Evolutionary conservation across 2,113 vertebrate species (phyloP).

Genomic region (Paratilapia polleni): DNA sequence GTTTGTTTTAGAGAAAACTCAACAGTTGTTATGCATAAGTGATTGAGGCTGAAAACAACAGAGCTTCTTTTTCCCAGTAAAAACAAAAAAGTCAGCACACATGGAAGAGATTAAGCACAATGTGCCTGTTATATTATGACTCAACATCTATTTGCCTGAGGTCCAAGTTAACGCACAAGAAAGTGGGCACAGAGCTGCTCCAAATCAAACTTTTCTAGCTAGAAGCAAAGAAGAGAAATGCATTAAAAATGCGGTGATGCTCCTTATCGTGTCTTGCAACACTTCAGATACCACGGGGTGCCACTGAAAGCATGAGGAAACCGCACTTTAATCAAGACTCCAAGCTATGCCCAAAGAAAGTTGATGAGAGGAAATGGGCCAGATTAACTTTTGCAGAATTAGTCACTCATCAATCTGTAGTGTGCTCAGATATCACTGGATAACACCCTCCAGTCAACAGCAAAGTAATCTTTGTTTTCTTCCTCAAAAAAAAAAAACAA

Average conservation of each 20-base stretch:
- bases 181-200: not conserved
- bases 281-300: not conserved
- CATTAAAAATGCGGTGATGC: not conserved
- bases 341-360: not conserved
- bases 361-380: constrained; percentile 53
- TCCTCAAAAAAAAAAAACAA: not conserved
- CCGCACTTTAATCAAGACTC: constrained; percentile 35
- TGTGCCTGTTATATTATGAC: not conserved
- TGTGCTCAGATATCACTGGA: not conserved
- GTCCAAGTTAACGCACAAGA: not conserved
- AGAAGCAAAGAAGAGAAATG: not conserved
- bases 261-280: not conserved
- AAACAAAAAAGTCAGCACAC: constrained; percentile 30
- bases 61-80: not conserved
- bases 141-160: not conserved
- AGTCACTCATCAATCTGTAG: not conserved
- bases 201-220: not conserved
- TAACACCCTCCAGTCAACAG: not conserved
- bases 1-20: constrained; percentile 10
- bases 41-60: not conserved
- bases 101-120: constrained; percentile 41
- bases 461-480: not conserved
- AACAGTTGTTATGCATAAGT: not conserved
- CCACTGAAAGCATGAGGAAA: constrained; percentile 39
- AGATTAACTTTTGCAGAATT: not conserved